Conservation (phyloP, 2,888 invertebrate genomes). For the Eubasilissa splendida region DNA sequence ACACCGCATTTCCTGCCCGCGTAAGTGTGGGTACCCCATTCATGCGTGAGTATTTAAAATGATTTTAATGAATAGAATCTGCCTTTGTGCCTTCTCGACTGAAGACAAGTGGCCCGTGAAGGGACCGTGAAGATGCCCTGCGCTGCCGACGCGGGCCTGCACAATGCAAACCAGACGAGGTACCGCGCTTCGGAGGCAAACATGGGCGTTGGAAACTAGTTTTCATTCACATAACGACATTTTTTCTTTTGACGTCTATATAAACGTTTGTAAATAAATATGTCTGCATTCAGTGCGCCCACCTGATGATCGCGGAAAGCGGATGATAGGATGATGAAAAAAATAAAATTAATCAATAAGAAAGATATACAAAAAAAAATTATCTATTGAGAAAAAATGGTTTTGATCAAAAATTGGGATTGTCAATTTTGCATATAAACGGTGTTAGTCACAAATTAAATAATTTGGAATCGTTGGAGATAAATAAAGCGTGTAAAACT, state of each 20-base stretch:
- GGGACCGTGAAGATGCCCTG: slow-evolving; percentile 40
- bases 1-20: slow-evolving; percentile 71
- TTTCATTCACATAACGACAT: slow-evolving; percentile 26
- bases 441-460: too few species aligned
- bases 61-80: slow-evolving; percentile 64
- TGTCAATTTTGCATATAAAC: too few species aligned
- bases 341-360: too few species aligned
- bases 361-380: too few species aligned
- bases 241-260: slow-evolving; percentile 18
- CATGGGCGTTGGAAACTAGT: slow-evolving; percentile 12
- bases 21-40: slow-evolving; percentile 65
- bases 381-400: too few species aligned
- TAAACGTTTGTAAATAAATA: slow-evolving; percentile 23
- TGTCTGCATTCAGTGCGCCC: slow-evolving; percentile 10
- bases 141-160: not conserved
- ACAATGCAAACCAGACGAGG: slow-evolving; percentile 1
- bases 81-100: slow-evolving; percentile 73
- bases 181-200: slow-evolving; percentile 8
- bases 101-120: slow-evolving; percentile 56
- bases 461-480: too few species aligned
- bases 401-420: too few species aligned
- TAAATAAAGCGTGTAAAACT: too few species aligned
- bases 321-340: not conserved
- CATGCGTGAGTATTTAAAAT: slow-evolving; percentile 62
- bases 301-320: slow-evolving; percentile 1